Evolutionary conservation across 1,140 invertebrate genomes (phyloP), one percentile per base, ranked within the genome.

Genomic region (Phthorimaea operculella): DNA sequence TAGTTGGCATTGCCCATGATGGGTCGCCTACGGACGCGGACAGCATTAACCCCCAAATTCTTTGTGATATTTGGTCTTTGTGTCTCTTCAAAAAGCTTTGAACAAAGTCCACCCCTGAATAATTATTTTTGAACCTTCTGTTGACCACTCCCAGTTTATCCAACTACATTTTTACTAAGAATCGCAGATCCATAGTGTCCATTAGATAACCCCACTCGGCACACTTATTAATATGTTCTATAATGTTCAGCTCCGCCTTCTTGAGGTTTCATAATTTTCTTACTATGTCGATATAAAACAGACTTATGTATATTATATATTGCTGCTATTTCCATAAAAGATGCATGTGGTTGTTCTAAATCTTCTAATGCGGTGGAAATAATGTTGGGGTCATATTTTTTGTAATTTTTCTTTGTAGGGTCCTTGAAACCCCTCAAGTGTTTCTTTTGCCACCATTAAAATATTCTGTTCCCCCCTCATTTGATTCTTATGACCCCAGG

Each of bases 121-220:
- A 53, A 48, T 72, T 72, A 58, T 70, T 56, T 62, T 66, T 62
- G 42, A 71, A 70, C 55, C 21, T 50, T 44, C 47, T 64, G 16
- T 54, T 16, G 4, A 58, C 15, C 16, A 60, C 47, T 3, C 39
- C 28, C 10, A 55, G 14, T 49, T 21, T 47, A 36, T 64, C 69
- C 11, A 75, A 44, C 58, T 68, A 78, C 17, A 34, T 52, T 62
- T 73, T 74, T 34, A 66, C 51, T 14, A 68, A 47, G 33, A 51
- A 61, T 33, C 62, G 56, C 9, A 72, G 14, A 57, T 74, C 62
- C 3, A 39, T 16, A 12, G 56, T 36, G 57, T 57, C 55, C 49
- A 75, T 47, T 4, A 65, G 69, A 53, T 70, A 72, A 17, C 71
- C 69, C 60, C 68, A 75, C 12, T 66, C 63, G 4, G 57, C 59